phyloP scores from a whole-genome alignment of 1,140 invertebrate genomes.

The Euwallacea similis region DNA sequence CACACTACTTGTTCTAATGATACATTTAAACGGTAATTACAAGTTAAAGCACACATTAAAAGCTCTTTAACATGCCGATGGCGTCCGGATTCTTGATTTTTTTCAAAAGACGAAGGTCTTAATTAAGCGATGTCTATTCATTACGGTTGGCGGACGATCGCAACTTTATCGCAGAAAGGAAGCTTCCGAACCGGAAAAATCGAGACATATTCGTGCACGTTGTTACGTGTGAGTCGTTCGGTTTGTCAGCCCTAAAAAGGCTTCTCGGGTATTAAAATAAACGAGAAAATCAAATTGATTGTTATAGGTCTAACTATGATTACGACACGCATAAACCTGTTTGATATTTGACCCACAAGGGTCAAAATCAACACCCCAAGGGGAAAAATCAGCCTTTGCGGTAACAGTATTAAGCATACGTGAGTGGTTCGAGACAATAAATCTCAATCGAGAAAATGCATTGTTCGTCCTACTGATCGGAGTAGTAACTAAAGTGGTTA shows the following conservation, averaged over 20 bases:
- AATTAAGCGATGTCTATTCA: constrained; percentile 27
- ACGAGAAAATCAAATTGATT: not conserved
- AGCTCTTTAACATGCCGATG: constrained; percentile 13
- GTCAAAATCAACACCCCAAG: too few species aligned
- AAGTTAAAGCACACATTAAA: constrained; percentile 19
- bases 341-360: not conserved
- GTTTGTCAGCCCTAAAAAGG: not conserved
- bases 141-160: constrained; percentile 1
- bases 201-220: constrained; percentile 3
- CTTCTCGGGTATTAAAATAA: not conserved
- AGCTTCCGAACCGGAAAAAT: constrained; percentile 14
- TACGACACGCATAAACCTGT: not conserved
- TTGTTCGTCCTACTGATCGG: too few species aligned
- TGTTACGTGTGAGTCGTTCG: not conserved
- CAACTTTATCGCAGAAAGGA: constrained; percentile 11
- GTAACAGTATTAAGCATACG: not conserved
- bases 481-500: too few species aligned
- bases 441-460: too few species aligned
- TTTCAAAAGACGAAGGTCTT: constrained; percentile 7
- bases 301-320: not conserved
- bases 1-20: not conserved
- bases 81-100: constrained; percentile 5
- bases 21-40: constrained; percentile 12
- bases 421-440: too few species aligned
- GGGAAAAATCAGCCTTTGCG: not conserved